Evolutionary conservation across 2,888 invertebrate species (phyloP).

Genomic region (Scotopteryx bipunctaria): DNA sequence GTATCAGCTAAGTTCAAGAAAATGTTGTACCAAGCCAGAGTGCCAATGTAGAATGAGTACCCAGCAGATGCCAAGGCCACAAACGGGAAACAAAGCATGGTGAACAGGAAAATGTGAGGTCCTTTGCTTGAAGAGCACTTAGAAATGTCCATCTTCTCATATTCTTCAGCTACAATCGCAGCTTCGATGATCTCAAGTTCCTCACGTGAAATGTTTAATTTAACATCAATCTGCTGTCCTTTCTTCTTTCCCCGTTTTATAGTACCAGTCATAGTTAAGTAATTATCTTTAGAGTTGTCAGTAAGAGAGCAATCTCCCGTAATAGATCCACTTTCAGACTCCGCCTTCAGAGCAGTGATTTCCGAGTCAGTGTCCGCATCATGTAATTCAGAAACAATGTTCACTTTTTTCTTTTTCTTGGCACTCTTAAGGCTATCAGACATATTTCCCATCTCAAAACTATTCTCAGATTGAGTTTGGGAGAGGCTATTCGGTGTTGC

Average conservation of each 20-base stretch:
- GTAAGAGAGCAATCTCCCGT: conserved; percentile 83
- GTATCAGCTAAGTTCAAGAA: conserved; percentile 88
- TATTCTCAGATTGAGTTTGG: conserved; percentile 79
- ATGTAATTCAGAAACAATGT: conserved; percentile 82
- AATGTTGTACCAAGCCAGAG: conserved; percentile 90
- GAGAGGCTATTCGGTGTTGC: conserved; percentile 74
- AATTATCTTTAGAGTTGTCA: conserved; percentile 80
- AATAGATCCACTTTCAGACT: conserved; percentile 74
- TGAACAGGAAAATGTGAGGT: conserved; percentile 86
- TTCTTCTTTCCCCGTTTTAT: conserved; percentile 88
- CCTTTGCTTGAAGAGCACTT: conserved; percentile 84
- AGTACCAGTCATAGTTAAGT: conserved; percentile 88
- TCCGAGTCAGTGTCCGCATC: conserved; percentile 73
- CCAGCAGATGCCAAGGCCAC: conserved; percentile 85
- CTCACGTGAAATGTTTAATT: conserved; percentile 87
- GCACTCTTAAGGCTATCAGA: conserved; percentile 75
- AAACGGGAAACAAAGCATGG: conserved; percentile 86
- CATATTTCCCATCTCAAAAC: conserved; percentile 74
- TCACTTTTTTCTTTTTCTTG: conserved; percentile 85
- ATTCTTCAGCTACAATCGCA: conserved; percentile 82
- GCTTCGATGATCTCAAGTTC: conserved; percentile 88
- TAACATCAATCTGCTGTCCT: conserved; percentile 88
- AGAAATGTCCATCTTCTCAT: conserved; percentile 81
- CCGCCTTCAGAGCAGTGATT: conserved; percentile 64
- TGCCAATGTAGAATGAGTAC: conserved; percentile 89